A percentile compares a stretch with the other conserved stretches of the same genome.
Conservation (phyloP, 2,797 vertebrate genomes). For the Mus spretus region DNA sequence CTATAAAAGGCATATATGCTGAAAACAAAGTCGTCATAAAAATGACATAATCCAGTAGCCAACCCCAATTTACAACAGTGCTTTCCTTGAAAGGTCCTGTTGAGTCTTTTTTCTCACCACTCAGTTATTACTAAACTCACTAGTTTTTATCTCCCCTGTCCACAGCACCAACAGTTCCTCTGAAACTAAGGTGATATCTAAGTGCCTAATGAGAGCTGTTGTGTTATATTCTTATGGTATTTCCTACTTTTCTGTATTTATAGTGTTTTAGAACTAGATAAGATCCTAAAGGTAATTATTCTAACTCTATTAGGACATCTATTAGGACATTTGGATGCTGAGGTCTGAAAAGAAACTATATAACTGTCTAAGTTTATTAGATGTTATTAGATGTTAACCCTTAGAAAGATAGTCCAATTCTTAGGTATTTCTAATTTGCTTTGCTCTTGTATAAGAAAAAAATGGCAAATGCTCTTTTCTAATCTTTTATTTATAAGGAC, state of each 20-base stretch:
- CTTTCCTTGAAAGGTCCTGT: neutral
- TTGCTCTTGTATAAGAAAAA: neutral
- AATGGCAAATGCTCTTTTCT: neutral
- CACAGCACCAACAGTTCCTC: fast-evolving
- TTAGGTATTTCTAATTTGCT: neutral
- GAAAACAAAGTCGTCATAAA: neutral
- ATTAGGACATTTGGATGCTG: neutral
- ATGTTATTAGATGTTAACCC: slow-evolving; percentile 15
- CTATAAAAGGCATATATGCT: neutral
- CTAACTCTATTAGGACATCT: neutral
- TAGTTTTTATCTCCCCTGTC: neutral
- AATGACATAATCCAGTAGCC: neutral
- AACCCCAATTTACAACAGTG: neutral
- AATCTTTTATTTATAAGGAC: neutral
- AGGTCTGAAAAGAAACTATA: neutral
- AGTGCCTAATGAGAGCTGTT: neutral
- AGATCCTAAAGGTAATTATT: neutral
- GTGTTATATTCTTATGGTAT: neutral
- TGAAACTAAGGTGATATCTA: neutral
- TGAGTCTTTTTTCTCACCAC: neutral
- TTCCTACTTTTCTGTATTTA: neutral
- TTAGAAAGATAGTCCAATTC: neutral
- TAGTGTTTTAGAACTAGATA: neutral
- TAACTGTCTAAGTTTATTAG: neutral
- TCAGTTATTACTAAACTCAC: neutral